A percentile compares a stretch with the other conserved stretches of the same genome.
These are phyloP conservation scores for Chironomus striatipennis DNA, from an alignment of 1,140 invertebrate genomes.

Conservation along the genomic window DNA sequence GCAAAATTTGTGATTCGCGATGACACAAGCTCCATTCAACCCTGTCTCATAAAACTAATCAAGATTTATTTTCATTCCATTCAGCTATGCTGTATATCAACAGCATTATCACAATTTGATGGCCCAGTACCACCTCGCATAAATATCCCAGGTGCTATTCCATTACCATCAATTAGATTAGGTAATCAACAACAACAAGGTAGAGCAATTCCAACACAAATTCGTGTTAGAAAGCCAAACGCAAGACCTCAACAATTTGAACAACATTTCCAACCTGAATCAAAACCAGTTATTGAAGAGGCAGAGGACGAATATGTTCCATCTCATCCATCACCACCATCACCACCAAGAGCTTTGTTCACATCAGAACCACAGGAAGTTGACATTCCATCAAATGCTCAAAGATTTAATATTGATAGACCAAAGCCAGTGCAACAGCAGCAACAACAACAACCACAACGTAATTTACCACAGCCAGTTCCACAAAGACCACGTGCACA, in stretches of 20 bases:
- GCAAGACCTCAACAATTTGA: constrained; percentile 41
- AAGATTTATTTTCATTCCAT: constrained; percentile 32
- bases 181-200: constrained; percentile 32
- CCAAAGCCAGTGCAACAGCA: constrained; percentile 29
- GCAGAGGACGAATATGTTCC: constrained; percentile 45
- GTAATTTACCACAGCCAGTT: constrained; percentile 30
- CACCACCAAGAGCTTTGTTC: constrained; percentile 38
- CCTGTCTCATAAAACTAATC: too few relatives aligned
- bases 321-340: constrained; percentile 28
- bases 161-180: constrained; percentile 34
- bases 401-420: constrained; percentile 35
- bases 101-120: constrained; percentile 44
- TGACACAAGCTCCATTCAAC: too few relatives aligned
- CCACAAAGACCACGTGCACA: constrained; percentile 23
- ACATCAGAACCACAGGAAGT: constrained; percentile 31
- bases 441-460: constrained; percentile 29
- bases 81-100: constrained; percentile 39
- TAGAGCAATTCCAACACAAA: constrained; percentile 35
- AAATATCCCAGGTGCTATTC: constrained; percentile 51
- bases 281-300: constrained; percentile 48
- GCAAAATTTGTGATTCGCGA: too few relatives aligned
- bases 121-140: constrained; percentile 45
- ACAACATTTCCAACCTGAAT: constrained; percentile 42
- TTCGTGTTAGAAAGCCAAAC: constrained; percentile 44
- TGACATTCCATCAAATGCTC: constrained; percentile 26